These are phyloP conservation scores for Adelognathus sp. DNA, from an alignment of 2,888 invertebrate species.

Conservation along the genomic window DNA sequence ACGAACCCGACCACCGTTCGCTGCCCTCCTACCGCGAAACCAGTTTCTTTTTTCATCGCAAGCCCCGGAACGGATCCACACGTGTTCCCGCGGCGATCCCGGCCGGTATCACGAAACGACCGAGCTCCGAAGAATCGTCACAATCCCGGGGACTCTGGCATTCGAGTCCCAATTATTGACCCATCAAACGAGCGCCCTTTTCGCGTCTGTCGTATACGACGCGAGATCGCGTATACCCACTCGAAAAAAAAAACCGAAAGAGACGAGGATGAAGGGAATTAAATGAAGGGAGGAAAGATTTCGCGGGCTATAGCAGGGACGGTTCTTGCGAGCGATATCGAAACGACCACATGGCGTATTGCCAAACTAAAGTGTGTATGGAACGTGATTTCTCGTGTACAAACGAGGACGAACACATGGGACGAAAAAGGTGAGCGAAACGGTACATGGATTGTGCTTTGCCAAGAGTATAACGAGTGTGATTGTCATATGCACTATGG, in stretches of 20 bases:
- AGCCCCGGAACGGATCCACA: not conserved
- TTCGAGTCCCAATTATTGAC: conserved; percentile 60
- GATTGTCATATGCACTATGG: not conserved
- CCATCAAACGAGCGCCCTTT: conserved; percentile 44
- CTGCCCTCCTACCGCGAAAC: conserved; percentile 51
- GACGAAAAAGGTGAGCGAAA: not conserved
- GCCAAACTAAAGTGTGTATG: not conserved
- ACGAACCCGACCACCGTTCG: conserved; percentile 18
- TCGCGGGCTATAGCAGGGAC: conserved; percentile 23
- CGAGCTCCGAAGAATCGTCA: conserved; percentile 27
- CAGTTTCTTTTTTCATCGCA: conserved; percentile 55
- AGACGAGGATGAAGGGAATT: conserved; percentile 5
- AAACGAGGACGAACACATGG: not conserved
- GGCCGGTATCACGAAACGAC: conserved; percentile 4
- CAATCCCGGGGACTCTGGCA: conserved; percentile 16
- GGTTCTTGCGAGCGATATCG: conserved; percentile 13
- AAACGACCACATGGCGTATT: conserved; percentile 32
- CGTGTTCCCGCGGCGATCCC: not conserved
- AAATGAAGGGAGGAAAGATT: conserved; percentile 26
- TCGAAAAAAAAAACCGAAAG: conserved; percentile 27
- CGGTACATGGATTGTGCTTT: not conserved
- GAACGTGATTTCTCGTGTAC: not conserved
- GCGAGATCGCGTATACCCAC: conserved; percentile 42
- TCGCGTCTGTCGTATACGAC: conserved; percentile 31
- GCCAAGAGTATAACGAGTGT: not conserved